Base-by-base conservation (phyloP, 2,797 vertebrate genomes). In the Gymnoscopelus braueri region DNA sequence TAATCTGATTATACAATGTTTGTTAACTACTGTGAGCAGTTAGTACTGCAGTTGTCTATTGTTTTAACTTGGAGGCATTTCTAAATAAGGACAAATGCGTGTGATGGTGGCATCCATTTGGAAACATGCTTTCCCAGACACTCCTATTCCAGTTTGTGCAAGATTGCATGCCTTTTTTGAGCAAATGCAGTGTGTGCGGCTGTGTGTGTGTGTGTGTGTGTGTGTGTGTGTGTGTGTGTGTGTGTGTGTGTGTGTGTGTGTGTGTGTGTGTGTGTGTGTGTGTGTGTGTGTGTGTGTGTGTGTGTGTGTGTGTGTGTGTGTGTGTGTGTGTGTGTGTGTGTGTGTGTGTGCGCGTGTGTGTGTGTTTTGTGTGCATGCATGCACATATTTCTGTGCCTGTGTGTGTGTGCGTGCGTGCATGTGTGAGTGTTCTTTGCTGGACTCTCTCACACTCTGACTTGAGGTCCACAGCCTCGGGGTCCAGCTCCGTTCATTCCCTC, bases 381-480 rank as follows among this genome's bases (percentile, higher is more conserved):
- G 44, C 56, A 49, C 57, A 51, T 15, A 52, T 53, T 11, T 53
- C 11, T 24, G 32, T 23, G 63, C 6, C 5, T 13, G 19, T 48
- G 23, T 24, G 54, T 39, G 9, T 59, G 63, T 47, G 53, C 13
- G 15, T 23, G 26, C 49, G 39, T 19, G 52, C 48, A 52, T 63
- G 60, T 58, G 54, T 57, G 23, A 15, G 47, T 35, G 51, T 44
- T 77, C 55, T 72, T 47, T 65, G 65, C 65, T 32, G 58, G 76
- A 78, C 65, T 74, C 60, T 83, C 75, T 80, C 74, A 75, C 71
- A 78, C 79, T 10, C 10, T 67, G 84, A 86, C 77, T 72, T 71
- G 73, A 88, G 77, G 81, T 84, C 83, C 70, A 53, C 69, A 32
- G 87, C 91, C 85, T 78, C 80, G 23, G 84, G 90, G 82, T 68